Conservation (phyloP, 1,140 invertebrate species). For the Diabrotica undecimpunctata region DNA sequence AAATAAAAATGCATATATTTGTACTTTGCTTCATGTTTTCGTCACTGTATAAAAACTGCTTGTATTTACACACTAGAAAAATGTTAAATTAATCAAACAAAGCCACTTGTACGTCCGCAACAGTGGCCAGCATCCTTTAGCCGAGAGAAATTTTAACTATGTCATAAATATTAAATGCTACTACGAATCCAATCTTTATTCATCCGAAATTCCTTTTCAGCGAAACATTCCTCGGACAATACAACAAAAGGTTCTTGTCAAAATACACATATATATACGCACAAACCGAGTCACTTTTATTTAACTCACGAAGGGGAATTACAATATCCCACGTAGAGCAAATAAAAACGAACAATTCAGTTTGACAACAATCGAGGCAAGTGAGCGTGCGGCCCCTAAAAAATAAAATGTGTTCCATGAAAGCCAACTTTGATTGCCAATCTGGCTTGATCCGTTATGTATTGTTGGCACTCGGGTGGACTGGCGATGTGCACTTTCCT, state of each 20-base stretch:
- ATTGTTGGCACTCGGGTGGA: neutral
- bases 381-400: conserved; percentile 6
- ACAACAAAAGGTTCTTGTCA: conserved; percentile 7
- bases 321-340: conserved; percentile 14
- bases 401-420: neutral
- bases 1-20: too few species aligned
- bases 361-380: conserved; percentile 12
- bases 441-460: conserved; percentile 3
- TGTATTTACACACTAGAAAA: too few species aligned
- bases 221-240: neutral
- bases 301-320: conserved; percentile 6
- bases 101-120: too few species aligned
- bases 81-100: too few species aligned
- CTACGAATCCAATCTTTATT: neutral
- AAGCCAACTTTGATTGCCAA: conserved; percentile 15
- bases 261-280: neutral
- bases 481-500: too few species aligned
- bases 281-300: neutral
- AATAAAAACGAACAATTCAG: conserved; percentile 13
- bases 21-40: too few species aligned
- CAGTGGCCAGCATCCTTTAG: too few species aligned
- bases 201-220: neutral
- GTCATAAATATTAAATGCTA: neutral
- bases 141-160: neutral
- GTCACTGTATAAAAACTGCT: too few species aligned